phyloP scores from a whole-genome alignment of 2,888 invertebrate genomes.

The Orthosia gracilis region DNA sequence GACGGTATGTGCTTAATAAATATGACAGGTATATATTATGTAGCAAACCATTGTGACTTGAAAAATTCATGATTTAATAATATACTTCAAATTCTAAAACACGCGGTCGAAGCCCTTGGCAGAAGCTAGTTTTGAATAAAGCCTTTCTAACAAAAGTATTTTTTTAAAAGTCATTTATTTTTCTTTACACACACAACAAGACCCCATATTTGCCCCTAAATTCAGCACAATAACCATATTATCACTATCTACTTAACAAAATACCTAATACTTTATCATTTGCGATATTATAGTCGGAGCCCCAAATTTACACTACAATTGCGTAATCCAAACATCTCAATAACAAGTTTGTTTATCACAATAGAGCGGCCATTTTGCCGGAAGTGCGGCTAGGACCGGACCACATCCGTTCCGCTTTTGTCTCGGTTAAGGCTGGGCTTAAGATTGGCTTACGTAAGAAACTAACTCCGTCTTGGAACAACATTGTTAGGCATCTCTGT shows the following conservation, averaged over 20 bases:
- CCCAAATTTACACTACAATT: conserved; percentile 60
- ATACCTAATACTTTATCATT: conserved; percentile 14
- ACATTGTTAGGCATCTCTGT: conserved; percentile 56
- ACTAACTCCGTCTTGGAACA: conserved; percentile 57
- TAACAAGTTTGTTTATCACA: conserved; percentile 67
- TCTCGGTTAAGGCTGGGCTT: conserved; percentile 62
- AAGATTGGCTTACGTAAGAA: conserved; percentile 65
- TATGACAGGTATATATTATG: too few relatives aligned
- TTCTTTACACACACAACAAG: background rate
- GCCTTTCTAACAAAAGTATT: background rate
- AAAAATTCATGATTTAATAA: too few relatives aligned
- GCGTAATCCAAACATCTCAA: conserved; percentile 64
- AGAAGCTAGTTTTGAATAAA: too few relatives aligned
- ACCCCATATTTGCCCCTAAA: background rate
- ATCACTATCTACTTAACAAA: background rate
- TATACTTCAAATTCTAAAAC: too few relatives aligned
- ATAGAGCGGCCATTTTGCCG: conserved; percentile 69
- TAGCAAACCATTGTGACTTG: too few relatives aligned
- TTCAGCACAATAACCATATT: background rate
- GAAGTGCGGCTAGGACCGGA: conserved; percentile 66
- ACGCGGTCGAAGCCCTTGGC: too few relatives aligned
- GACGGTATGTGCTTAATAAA: too few relatives aligned
- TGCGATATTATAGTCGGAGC: conserved; percentile 24
- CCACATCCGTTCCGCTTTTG: conserved; percentile 69
- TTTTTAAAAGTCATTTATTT: background rate